Evolutionary conservation across 2,113 vertebrate genomes (phyloP).

Genomic region (Chaenocephalus aceratus): DNA sequence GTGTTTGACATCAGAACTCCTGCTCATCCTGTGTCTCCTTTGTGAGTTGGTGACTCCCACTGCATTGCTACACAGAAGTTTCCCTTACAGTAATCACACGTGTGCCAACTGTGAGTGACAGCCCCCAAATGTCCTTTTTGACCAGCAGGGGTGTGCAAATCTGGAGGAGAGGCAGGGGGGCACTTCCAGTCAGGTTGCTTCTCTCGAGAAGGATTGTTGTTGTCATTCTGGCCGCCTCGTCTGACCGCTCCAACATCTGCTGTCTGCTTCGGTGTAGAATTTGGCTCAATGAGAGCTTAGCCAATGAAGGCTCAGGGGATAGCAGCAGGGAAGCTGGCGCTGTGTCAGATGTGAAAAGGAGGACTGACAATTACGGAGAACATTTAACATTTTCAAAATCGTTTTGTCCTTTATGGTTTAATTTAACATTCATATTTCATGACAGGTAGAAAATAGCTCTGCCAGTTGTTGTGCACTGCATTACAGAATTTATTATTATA

Average conservation of each 20-base stretch:
- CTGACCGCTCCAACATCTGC: conserved; percentile 50
- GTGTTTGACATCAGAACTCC: too few species aligned
- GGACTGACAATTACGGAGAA: not conserved
- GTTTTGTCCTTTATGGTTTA: not conserved
- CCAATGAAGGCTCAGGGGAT: conserved; percentile 9
- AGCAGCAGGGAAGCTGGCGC: conserved; percentile 5
- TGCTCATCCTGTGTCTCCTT: too few species aligned
- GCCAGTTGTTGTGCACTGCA: too few species aligned
- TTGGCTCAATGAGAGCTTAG: conserved; percentile 30
- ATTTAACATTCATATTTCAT: conserved; percentile 21
- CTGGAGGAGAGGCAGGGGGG: conserved; percentile 16
- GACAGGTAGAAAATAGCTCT: not conserved
- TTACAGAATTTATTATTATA: not conserved
- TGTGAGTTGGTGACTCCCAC: too few species aligned
- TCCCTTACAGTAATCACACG: not conserved
- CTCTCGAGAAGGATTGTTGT: conserved; percentile 13
- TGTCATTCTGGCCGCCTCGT: conserved; percentile 40
- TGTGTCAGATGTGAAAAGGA: not conserved
- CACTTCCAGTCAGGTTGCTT: conserved; percentile 8
- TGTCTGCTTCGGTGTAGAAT: conserved; percentile 20
- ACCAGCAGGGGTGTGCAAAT: conserved; percentile 40
- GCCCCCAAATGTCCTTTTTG: conserved; percentile 3
- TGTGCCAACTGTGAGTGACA: conserved; percentile 22
- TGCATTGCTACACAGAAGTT: too few species aligned
- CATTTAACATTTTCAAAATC: not conserved